Conservation (phyloP, 2,113 vertebrate species). For the Paradoxurus hermaphroditus region DNA sequence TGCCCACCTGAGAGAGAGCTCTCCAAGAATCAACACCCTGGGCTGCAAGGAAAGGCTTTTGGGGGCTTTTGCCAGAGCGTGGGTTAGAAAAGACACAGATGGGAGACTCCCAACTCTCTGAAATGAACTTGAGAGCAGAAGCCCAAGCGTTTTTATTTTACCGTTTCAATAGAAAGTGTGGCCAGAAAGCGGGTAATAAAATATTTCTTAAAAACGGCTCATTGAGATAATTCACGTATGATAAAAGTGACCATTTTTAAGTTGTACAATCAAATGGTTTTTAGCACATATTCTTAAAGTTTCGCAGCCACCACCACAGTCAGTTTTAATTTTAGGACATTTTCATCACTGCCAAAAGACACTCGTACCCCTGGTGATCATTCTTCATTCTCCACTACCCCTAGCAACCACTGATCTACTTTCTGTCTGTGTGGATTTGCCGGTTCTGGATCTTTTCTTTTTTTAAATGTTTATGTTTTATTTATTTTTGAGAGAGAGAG, state of each 20-base stretch:
- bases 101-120: neutral
- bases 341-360: neutral
- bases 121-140: neutral
- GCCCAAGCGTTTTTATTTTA: slow-evolving; percentile 30
- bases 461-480: too few relatives aligned
- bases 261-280: neutral
- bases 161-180: neutral
- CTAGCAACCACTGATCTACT: neutral
- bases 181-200: neutral
- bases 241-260: neutral
- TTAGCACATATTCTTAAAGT: neutral
- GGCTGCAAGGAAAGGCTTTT: neutral
- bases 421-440: neutral
- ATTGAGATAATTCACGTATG: neutral
- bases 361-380: neutral
- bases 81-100: neutral
- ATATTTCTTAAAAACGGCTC: neutral
- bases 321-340: neutral
- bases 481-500: too few relatives aligned
- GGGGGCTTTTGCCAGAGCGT: neutral
- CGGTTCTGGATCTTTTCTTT: neutral
- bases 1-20: neutral
- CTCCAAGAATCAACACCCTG: neutral
- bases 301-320: neutral
- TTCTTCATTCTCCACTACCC: neutral